Evolutionary conservation across 2,113 vertebrate species (phyloP).

Genomic region (Cephalopholis sonnerati): DNA sequence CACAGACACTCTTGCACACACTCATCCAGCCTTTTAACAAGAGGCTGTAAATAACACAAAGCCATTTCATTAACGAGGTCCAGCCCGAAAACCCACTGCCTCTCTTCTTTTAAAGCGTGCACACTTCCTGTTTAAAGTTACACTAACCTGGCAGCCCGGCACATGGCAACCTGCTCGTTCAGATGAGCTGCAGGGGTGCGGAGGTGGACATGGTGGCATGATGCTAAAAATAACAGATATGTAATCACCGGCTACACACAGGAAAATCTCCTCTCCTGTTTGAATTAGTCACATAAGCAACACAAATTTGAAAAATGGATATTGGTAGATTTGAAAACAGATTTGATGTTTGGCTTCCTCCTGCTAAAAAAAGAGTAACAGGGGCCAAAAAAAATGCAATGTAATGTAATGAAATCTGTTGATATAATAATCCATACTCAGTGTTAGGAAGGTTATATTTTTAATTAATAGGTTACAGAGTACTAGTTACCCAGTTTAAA

Average conservation of each 20-base stretch:
- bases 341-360: neutral
- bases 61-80: conserved; percentile 78
- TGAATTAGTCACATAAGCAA: conserved; percentile 8
- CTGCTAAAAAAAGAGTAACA: neutral
- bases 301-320: neutral
- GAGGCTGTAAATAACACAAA: conserved; percentile 80
- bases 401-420: neutral
- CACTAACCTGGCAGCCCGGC: conserved; percentile 68
- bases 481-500: no score
- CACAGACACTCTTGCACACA: conserved; percentile 45
- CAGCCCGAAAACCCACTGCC: conserved; percentile 68
- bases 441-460: no score
- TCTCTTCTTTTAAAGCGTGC: conserved; percentile 63
- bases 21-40: conserved; percentile 76
- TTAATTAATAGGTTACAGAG: no score
- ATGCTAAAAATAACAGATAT: conserved; percentile 53
- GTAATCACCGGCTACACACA: neutral
- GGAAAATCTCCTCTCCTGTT: conserved; percentile 4
- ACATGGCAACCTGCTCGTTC: conserved; percentile 71
- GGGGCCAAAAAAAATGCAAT: neutral
- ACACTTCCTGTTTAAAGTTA: conserved; percentile 75
- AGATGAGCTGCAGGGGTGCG: conserved; percentile 53
- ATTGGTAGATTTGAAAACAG: neutral
- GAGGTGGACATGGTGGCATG: conserved; percentile 29
- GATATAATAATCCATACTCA: no score